phyloP scores from a whole-genome alignment of 2,113 vertebrate genomes.

The Pristiophorus japonicus region DNA sequence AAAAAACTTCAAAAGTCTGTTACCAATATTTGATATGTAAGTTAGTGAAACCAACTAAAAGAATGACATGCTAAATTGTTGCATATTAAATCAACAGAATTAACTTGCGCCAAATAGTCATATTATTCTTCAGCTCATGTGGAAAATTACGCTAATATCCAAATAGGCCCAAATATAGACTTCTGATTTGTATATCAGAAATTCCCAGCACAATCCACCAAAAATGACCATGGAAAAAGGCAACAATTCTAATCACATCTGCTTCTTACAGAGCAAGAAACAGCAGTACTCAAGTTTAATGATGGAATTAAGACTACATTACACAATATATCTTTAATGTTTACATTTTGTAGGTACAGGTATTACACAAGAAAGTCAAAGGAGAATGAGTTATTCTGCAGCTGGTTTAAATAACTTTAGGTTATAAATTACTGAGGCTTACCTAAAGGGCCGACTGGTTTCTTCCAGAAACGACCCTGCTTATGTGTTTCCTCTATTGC shows the following conservation, averaged over 20 bases:
- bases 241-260: background rate
- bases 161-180: no score
- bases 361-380: background rate
- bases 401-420: background rate
- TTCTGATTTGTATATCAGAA: no score
- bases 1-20: no score
- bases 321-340: background rate
- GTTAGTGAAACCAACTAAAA: no score
- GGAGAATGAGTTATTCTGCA: background rate
- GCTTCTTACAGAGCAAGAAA: background rate
- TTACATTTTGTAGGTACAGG: background rate
- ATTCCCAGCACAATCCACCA: no score
- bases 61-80: no score
- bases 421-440: conserved; percentile 39
- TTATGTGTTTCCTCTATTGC: conserved; percentile 64
- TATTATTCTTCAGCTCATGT: no score
- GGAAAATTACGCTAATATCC: no score
- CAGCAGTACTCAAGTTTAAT: background rate
- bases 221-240: no score
- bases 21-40: no score
- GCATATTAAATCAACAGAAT: no score
- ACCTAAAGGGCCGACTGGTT: conserved; percentile 81
- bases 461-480: conserved; percentile 61
- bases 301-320: background rate
- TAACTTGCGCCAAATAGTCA: no score